Percentiles rank a stretch among this genome's conserved stretches.
Conservation (phyloP, 2,888 invertebrate genomes). For the Latrodectus hesperus region DNA sequence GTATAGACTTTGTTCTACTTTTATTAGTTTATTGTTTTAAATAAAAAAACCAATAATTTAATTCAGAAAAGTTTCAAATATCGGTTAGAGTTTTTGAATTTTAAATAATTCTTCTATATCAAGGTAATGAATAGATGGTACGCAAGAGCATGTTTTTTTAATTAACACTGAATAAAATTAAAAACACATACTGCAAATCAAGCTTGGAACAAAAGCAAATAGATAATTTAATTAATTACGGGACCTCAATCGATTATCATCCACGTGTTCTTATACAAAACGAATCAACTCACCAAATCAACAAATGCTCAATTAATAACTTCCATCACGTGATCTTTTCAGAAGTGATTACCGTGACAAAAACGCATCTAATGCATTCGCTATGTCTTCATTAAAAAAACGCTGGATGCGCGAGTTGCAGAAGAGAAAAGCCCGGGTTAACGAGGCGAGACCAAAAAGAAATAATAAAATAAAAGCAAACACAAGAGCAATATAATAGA, state of each 20-base stretch:
- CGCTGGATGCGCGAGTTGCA: not conserved
- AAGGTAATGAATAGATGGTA: too few relatives aligned
- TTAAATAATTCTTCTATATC: too few relatives aligned
- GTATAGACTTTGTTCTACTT: too few relatives aligned
- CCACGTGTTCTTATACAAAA: not conserved
- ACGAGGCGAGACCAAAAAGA: conserved; percentile 14
- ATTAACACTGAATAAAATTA: too few relatives aligned
- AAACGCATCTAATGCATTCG: conserved; percentile 34
- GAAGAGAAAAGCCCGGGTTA: not conserved
- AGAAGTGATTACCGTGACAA: not conserved
- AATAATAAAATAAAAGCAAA: conserved; percentile 22
- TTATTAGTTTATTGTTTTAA: too few relatives aligned
- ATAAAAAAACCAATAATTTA: too few relatives aligned
- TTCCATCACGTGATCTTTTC: not conserved
- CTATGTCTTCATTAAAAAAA: conserved; percentile 37
- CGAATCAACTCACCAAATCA: not conserved
- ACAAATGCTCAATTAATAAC: not conserved
- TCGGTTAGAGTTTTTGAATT: too few relatives aligned
- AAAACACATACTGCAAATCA: too few relatives aligned
- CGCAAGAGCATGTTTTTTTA: too few relatives aligned
- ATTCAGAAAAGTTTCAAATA: too few relatives aligned
- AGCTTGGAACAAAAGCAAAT: too few relatives aligned
- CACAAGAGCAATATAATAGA: conserved; percentile 35
- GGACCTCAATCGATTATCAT: too few relatives aligned
- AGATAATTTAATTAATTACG: not conserved